Evolutionary conservation across 2,797 vertebrate species (phyloP).

Genomic region (Buphagus erythrorhynchus): DNA sequence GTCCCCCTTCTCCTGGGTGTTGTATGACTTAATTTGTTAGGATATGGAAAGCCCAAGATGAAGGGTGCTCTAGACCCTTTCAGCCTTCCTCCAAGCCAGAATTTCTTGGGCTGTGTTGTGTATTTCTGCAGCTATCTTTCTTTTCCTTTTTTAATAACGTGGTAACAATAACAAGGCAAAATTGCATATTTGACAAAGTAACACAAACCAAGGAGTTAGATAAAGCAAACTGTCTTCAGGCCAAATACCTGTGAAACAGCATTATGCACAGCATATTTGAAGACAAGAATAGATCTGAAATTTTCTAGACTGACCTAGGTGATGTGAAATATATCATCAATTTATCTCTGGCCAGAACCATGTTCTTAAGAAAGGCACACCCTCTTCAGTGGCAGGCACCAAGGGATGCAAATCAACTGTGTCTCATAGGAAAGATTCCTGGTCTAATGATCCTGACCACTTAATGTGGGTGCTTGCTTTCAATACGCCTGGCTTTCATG

Average conservation of each 20-base stretch:
- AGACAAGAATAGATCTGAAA: background rate
- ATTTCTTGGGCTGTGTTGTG: background rate
- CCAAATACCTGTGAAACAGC: background rate
- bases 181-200: background rate
- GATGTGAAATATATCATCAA: background rate
- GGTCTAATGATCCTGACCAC: background rate
- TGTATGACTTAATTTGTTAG: background rate
- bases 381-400: background rate
- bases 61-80: background rate
- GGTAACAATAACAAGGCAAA: background rate
- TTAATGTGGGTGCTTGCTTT: background rate
- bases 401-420: background rate
- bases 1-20: background rate
- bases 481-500: background rate
- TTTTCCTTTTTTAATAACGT: background rate
- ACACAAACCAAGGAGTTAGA: background rate
- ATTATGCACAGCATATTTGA: background rate
- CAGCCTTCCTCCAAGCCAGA: background rate
- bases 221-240: background rate
- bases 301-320: background rate
- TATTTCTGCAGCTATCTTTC: background rate
- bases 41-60: background rate
- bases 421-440: background rate
- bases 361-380: background rate
- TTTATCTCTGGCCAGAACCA: background rate